Base-by-base conservation (phyloP, 2,888 invertebrate genomes). In the Eulithis testata region DNA sequence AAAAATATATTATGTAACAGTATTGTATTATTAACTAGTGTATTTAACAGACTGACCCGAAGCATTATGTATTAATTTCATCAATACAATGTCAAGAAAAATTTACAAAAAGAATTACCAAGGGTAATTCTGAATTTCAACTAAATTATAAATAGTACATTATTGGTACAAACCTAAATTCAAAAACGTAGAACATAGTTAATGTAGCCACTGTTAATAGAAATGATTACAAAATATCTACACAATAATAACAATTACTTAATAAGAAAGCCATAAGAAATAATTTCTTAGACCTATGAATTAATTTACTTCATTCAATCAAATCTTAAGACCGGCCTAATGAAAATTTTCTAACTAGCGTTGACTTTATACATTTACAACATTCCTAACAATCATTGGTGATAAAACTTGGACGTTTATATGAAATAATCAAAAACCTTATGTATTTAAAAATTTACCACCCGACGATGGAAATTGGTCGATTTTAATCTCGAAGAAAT, bases 1-100 rank as follows among this genome's bases (percentile, higher is more conserved):
- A 89, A 90, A 90, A 87, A 91, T 90, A 90, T 90, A 90, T 88
- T 86, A 89, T 87, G 85, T 90, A 81, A 85, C 81, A 79, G 77
- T 80, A 88, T 88, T 88, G 84, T 86, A 85, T 82, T 87, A 88
- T 84, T 74, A 83, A 82, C 88, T 88, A 88, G 77, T 74, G 81
- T 63, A 56, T 83, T 82, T 81, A 73, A 75, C 77, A 79, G 76
- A 76, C 82, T 84, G 78, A 81, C 78, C 79, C 74, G 76, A 81
- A 76, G 74, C 67, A 79, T 75, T 71, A 72, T 66, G 62, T 73
- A 70, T 63, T 61, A 66, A 69, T 65, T 73, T 67, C 59, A 68
- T 71, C 70, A 68, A 68, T 68, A 72, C 63, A 64, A 64, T 65
- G 56, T 70, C 69, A 73, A 57, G 44, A 31, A 65, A 75, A 71